Conservation (phyloP, 1,140 invertebrate genomes). For the Drosophila sp. region DNA sequence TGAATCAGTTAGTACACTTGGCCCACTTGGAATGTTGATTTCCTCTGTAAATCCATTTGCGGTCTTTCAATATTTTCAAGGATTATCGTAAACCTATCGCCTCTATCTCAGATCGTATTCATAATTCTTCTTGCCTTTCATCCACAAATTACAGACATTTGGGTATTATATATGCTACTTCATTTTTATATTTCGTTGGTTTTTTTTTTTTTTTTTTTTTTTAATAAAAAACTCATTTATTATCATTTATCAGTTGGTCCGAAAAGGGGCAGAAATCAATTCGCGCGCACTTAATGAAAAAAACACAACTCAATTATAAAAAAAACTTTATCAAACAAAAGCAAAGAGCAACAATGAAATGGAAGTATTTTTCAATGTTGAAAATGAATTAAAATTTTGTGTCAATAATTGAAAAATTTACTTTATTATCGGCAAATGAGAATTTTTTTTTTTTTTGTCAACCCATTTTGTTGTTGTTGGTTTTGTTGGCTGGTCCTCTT, state of each 20-base stretch:
- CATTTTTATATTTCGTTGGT: not conserved
- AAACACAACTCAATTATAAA: conserved; percentile 76
- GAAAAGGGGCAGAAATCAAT: conserved; percentile 63
- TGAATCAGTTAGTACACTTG: conserved; percentile 26
- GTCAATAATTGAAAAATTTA: conserved; percentile 70
- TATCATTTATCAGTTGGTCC: conserved; percentile 78
- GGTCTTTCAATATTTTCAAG: conserved; percentile 2
- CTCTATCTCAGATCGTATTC: conserved; percentile 27
- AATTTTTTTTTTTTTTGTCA: conserved; percentile 41
- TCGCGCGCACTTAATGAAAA: conserved; percentile 76
- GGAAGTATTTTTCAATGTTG: conserved; percentile 64
- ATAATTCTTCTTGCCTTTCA: conserved; percentile 32
- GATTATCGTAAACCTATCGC: conserved; percentile 31
- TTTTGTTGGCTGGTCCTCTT: not conserved
- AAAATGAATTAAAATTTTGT: conserved; percentile 72
- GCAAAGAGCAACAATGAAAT: conserved; percentile 18
- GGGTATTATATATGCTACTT: not conserved
- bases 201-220: not conserved
- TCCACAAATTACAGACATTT: conserved; percentile 15
- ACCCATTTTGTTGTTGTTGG: not conserved
- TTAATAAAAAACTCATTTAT: conserved; percentile 65
- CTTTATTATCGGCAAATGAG: conserved; percentile 51
- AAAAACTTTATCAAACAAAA: conserved; percentile 62
- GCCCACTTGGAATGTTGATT: conserved; percentile 30
- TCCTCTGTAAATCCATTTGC: conserved; percentile 42